Conservation (phyloP, 2,113 vertebrate genomes). For the Plecotus auritus region DNA sequence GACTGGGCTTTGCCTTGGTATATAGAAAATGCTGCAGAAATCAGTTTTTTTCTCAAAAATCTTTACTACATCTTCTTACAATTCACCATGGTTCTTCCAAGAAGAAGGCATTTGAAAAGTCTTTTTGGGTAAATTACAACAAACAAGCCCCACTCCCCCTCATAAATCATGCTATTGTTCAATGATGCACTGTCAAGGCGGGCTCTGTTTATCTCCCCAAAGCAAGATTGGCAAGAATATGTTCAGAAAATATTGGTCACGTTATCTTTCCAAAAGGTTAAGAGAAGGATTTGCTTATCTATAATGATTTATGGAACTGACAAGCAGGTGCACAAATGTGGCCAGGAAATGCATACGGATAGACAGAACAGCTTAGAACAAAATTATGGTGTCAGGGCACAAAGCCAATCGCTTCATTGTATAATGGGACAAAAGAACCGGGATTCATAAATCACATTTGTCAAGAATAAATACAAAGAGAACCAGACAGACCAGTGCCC, state of each 20-base stretch:
- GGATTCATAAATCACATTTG: conserved; percentile 76
- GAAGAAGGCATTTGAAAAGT: conserved; percentile 16
- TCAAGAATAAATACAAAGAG: conserved; percentile 71
- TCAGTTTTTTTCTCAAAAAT: neutral
- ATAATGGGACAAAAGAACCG: conserved; percentile 70
- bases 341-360: conserved; percentile 60
- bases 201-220: conserved; percentile 37
- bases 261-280: conserved; percentile 75
- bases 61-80: neutral
- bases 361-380: conserved; percentile 68
- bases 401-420: conserved; percentile 63
- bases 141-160: neutral
- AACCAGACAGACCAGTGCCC: conserved; percentile 14
- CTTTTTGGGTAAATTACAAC: neutral
- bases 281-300: conserved; percentile 79
- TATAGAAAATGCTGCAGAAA: neutral
- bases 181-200: neutral
- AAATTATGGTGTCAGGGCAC: conserved; percentile 70
- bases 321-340: conserved; percentile 60
- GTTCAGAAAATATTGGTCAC: conserved; percentile 69
- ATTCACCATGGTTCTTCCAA: neutral
- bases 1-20: neutral
- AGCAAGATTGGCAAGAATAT: conserved; percentile 43
- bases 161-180: conserved; percentile 51
- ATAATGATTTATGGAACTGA: conserved; percentile 78